phyloP scores from a whole-genome alignment of 2,888 invertebrate genomes.

The Lamellibrachia satsuma region DNA sequence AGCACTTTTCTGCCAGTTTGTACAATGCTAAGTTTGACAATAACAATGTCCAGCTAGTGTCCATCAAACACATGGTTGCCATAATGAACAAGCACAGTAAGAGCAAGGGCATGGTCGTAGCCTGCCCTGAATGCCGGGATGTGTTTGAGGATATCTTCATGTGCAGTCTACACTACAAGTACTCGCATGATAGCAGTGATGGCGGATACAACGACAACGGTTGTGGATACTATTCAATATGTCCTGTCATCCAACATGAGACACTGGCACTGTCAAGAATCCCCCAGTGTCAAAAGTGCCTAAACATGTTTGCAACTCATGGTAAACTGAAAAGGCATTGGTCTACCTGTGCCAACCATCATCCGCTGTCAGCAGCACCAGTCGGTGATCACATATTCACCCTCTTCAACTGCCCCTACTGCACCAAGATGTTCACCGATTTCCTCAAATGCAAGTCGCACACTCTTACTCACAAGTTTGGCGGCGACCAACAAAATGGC shows the following conservation, averaged over 20 bases:
- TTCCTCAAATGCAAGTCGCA: slow-evolving; percentile 28
- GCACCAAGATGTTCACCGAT: slow-evolving; percentile 25
- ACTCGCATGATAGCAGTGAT: slow-evolving; percentile 27
- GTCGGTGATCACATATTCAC: slow-evolving; percentile 19
- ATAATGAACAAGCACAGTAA: slow-evolving; percentile 27
- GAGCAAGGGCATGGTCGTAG: slow-evolving; percentile 28
- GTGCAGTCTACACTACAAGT: slow-evolving; percentile 33
- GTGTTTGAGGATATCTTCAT: slow-evolving; percentile 36
- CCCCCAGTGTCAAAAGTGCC: slow-evolving; percentile 23
- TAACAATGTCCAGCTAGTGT: slow-evolving; percentile 18
- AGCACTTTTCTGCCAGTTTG: slow-evolving; percentile 30
- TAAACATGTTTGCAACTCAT: not conserved
- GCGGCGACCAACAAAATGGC: not conserved
- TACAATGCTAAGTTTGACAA: slow-evolving; percentile 17
- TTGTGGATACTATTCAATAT: slow-evolving; percentile 27
- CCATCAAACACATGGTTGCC: slow-evolving; percentile 30
- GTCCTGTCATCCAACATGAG: slow-evolving; percentile 29
- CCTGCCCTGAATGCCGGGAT: slow-evolving; percentile 31
- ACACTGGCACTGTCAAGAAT: slow-evolving; percentile 19
- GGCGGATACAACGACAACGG: not conserved
- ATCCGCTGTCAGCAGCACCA: slow-evolving; percentile 19
- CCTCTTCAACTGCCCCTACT: slow-evolving; percentile 30
- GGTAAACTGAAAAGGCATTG: slow-evolving; percentile 26
- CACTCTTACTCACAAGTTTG: slow-evolving; percentile 14
- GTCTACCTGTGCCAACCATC: slow-evolving; percentile 17